Evolutionary conservation across 1,140 invertebrate species (phyloP).

Genomic region (Drosophila sp.): DNA sequence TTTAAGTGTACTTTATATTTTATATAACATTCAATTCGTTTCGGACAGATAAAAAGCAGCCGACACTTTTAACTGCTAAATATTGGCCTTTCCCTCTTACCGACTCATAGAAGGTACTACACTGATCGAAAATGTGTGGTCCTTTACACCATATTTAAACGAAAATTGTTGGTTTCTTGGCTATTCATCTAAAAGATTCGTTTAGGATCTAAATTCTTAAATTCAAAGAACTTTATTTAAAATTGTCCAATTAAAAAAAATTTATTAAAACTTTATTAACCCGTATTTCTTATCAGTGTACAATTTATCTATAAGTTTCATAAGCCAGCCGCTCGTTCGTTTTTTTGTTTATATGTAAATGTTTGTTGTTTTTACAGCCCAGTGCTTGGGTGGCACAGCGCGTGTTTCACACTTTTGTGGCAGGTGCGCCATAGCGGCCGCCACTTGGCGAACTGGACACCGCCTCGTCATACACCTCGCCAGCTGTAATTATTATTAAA

Average conservation of each 20-base stretch:
- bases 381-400: constrained; percentile 2
- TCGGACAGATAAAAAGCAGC: constrained; percentile 49
- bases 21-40: constrained; percentile 13
- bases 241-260: no score
- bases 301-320: constrained; percentile 59
- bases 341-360: constrained; percentile 42
- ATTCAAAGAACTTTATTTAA: no score
- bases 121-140: no score
- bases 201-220: no score
- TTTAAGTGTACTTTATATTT: no score
- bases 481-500: constrained; percentile 53
- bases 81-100: no score
- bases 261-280: no score
- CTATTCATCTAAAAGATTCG: no score
- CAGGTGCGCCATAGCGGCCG: constrained; percentile 71
- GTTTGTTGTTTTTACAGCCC: constrained; percentile 71
- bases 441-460: constrained; percentile 48
- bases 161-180: no score
- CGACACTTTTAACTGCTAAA: constrained; percentile 6
- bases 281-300: background rate
- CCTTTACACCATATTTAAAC: background rate
- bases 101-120: no score
- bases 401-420: constrained; percentile 62
- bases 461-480: background rate
- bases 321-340: constrained; percentile 34